phyloP scores from a whole-genome alignment of 1,140 invertebrate species.

The Papilio dardanus region DNA sequence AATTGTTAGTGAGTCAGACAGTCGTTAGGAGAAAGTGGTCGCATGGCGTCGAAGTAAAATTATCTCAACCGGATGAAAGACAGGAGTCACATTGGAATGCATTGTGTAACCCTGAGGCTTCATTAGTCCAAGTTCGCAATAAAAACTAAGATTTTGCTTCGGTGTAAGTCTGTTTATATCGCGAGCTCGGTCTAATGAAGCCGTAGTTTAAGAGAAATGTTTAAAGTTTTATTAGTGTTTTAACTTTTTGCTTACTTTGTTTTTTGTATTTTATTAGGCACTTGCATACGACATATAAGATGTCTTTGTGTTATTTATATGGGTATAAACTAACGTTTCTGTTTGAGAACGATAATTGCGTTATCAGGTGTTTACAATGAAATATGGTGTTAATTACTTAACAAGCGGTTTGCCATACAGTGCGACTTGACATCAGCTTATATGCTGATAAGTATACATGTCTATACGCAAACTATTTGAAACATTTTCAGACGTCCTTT shows the following conservation, averaged over 20 bases:
- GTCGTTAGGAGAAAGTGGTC: constrained; percentile 49
- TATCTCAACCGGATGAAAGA: constrained; percentile 36
- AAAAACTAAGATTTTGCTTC: no score
- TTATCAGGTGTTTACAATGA: constrained; percentile 20
- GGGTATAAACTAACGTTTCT: constrained; percentile 8
- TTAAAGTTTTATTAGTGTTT: not conserved
- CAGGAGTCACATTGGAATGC: constrained; percentile 20
- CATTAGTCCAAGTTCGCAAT: no score
- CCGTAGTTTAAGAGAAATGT: constrained; percentile 10
- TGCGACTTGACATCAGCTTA: constrained; percentile 23
- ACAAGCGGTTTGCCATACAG: not conserved
- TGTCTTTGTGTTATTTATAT: constrained; percentile 7
- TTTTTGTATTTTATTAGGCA: not conserved
- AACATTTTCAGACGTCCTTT: constrained; percentile 16
- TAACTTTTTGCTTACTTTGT: not conserved
- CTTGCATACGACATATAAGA: not conserved
- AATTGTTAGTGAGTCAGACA: constrained; percentile 50
- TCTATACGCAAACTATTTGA: constrained; percentile 24
- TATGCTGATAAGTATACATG: constrained; percentile 16
- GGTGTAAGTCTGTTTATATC: no score
- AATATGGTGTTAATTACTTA: constrained; percentile 23
- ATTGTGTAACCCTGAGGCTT: no score
- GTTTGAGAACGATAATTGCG: not conserved
- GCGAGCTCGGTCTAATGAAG: no score
- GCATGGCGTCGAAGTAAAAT: constrained; percentile 41